Evolutionary conservation across 2,797 vertebrate species (phyloP).

Genomic region (Oryzias sinensis): DNA sequence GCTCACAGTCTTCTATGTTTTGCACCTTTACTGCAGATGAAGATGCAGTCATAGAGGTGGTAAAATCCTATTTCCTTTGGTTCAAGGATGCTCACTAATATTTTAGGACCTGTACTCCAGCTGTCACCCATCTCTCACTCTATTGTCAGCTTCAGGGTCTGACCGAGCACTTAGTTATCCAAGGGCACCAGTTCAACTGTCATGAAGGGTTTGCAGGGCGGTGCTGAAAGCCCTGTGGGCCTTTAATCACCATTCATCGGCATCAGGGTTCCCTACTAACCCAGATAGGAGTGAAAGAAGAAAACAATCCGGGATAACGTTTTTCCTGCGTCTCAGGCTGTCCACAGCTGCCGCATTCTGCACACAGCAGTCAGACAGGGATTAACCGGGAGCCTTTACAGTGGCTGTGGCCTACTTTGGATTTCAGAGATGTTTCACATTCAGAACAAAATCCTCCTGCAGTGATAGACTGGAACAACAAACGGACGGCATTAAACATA

Average conservation of each 20-base stretch:
- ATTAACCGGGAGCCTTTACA: constrained; percentile 2
- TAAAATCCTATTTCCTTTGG: not conserved
- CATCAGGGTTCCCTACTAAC: constrained; percentile 44
- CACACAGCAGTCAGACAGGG: not conserved
- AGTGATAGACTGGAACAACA: too few relatives aligned
- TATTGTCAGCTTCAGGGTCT: constrained; percentile 6
- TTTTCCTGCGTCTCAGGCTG: constrained; percentile 13
- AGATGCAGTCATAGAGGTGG: too few relatives aligned
- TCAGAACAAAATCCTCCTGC: too few relatives aligned
- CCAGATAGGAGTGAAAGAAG: constrained; percentile 47
- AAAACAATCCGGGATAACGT: constrained; percentile 32
- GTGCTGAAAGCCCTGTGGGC: constrained; percentile 39
- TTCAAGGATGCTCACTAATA: not conserved
- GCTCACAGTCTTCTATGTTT: too few relatives aligned
- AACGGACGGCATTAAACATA: too few relatives aligned
- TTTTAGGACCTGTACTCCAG: constrained; percentile 7
- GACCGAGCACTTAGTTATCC: not conserved
- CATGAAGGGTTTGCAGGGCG: constrained; percentile 19
- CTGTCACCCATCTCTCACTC: constrained; percentile 11
- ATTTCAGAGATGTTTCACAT: not conserved
- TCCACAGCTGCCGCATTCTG: constrained; percentile 15
- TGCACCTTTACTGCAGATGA: too few relatives aligned
- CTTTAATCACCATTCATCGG: constrained; percentile 39
- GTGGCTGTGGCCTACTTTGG: constrained; percentile 7
- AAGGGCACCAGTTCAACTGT: constrained; percentile 23